These are phyloP conservation scores for Pristionchus entomophagus DNA, from an alignment of 2,888 invertebrate genomes.

Conservation along the genomic window DNA sequence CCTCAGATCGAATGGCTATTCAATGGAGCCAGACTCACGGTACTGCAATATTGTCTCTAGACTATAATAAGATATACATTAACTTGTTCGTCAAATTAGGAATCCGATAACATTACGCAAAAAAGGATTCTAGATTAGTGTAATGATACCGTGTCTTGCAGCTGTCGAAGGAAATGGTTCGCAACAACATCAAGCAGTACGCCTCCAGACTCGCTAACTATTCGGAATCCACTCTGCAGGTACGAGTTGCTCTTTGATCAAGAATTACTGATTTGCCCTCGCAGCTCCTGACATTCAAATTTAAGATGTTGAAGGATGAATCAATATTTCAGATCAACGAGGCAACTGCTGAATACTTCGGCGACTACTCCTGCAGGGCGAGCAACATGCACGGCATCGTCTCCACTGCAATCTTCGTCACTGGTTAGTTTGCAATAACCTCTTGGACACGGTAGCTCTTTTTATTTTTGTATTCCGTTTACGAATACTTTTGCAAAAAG, in stretches of 20 bases:
- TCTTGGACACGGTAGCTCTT: too few relatives aligned
- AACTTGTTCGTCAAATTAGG: too few relatives aligned
- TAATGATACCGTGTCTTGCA: not conserved
- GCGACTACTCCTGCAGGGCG: slow-evolving; percentile 63
- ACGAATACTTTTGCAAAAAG: not conserved
- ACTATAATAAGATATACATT: too few relatives aligned
- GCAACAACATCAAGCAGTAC: slow-evolving; percentile 38
- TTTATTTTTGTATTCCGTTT: not conserved
- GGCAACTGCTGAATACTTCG: slow-evolving; percentile 53
- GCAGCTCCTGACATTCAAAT: not conserved
- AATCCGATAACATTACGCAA: too few relatives aligned
- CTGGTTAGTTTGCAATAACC: slow-evolving; percentile 52
- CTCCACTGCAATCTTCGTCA: slow-evolving; percentile 58
- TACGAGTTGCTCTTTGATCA: too few relatives aligned
- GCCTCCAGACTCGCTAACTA: not conserved
- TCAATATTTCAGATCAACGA: not conserved
- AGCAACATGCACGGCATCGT: slow-evolving; percentile 62
- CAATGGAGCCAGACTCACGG: slow-evolving; percentile 68
- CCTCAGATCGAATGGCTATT: slow-evolving; percentile 70
- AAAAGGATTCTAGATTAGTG: too few relatives aligned
- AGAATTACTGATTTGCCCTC: not conserved
- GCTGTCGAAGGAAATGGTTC: slow-evolving; percentile 19
- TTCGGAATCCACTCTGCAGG: slow-evolving; percentile 41
- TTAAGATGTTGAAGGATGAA: not conserved
- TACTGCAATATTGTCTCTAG: too few relatives aligned